Evolutionary conservation across 2,888 invertebrate genomes (phyloP).

Genomic region (Tenthredo amoena): DNA sequence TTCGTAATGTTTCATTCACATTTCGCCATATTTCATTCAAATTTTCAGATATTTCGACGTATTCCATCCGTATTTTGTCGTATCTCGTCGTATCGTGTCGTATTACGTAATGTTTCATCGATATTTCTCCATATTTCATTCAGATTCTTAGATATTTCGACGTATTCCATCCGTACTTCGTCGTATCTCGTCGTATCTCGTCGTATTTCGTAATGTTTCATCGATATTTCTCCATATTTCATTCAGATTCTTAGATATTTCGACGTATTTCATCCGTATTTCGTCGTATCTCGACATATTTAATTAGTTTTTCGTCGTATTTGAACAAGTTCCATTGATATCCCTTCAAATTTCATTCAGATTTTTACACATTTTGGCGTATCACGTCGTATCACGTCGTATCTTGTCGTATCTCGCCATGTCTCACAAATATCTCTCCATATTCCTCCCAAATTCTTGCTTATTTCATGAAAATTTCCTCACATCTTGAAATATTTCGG

Average conservation of each 20-base stretch:
- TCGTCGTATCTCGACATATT: not conserved
- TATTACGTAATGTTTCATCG: no score
- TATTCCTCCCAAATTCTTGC: not conserved
- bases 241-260: no score
- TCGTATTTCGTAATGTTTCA: not conserved
- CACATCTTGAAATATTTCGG: no score
- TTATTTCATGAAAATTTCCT: no score
- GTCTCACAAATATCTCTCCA: not conserved
- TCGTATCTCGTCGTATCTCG: not conserved
- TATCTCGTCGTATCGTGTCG: no score
- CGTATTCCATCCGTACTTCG: no score
- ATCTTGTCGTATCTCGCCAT: not conserved
- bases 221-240: no score
- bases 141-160: not conserved
- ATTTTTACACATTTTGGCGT: not conserved
- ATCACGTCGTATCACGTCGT: not conserved
- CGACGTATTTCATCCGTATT: not conserved
- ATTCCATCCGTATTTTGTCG: no score
- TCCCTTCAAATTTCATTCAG: not conserved
- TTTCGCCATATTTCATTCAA: not conserved
- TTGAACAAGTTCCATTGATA: not conserved
- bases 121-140: no score
- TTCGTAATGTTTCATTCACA: not conserved
- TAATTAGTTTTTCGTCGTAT: not conserved
- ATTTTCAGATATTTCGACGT: not conserved